A percentile compares a stretch with the other conserved stretches of the same genome.
These are phyloP conservation scores for Drosophila kuntzei DNA, from an alignment of 2,888 invertebrate genomes.

Conservation along the genomic window DNA sequence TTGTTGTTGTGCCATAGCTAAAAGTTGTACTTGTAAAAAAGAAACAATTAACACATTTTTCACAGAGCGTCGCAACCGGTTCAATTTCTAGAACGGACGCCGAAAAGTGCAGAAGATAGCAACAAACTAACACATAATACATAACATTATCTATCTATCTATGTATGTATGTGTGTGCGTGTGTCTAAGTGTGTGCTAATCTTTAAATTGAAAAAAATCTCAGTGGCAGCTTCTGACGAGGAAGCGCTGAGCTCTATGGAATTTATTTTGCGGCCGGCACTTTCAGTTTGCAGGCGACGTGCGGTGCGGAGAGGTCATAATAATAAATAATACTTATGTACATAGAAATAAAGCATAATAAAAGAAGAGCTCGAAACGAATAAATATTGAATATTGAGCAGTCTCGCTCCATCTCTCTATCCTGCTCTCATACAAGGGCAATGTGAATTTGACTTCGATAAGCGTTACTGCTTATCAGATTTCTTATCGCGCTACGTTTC, in stretches of 20 bases:
- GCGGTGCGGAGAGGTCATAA: conserved; percentile 51
- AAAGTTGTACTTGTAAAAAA: conserved; percentile 48
- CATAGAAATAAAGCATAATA: conserved; percentile 4
- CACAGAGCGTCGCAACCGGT: conserved; percentile 59
- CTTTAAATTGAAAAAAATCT: conserved; percentile 77
- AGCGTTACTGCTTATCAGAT: conserved; percentile 63
- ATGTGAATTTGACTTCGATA: conserved; percentile 31
- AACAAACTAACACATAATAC: conserved; percentile 64
- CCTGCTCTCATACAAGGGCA: conserved; percentile 25
- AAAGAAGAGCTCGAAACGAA: conserved; percentile 9
- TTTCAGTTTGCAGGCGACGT: conserved; percentile 62
- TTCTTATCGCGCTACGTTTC: conserved; percentile 43
- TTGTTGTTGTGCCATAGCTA: conserved; percentile 23
- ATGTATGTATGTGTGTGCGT: conserved; percentile 1
- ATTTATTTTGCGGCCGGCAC: conserved; percentile 56
- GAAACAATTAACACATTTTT: conserved; percentile 71
- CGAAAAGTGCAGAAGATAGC: conserved; percentile 48
- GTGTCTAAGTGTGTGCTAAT: conserved; percentile 61
- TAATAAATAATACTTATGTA: no score
- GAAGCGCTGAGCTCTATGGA: conserved; percentile 27
- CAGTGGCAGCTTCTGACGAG: conserved; percentile 54
- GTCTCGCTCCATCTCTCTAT: not conserved
- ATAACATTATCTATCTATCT: conserved; percentile 46
- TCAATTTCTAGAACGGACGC: conserved; percentile 43
- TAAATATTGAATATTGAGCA: conserved; percentile 30